Conservation (phyloP, 2,888 invertebrate genomes). For the Alitta virens region DNA sequence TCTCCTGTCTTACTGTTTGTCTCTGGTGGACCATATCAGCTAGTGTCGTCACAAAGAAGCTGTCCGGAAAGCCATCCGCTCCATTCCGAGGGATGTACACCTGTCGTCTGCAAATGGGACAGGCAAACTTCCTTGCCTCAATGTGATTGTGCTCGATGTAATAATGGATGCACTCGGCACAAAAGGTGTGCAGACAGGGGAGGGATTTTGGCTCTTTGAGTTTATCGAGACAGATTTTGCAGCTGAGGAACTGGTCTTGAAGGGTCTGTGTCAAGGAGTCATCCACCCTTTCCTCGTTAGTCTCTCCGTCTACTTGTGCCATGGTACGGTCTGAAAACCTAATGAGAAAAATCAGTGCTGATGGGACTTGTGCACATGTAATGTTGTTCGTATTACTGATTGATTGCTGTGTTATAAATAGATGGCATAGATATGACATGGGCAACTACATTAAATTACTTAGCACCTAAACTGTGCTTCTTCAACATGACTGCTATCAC, state of each 20-base stretch:
- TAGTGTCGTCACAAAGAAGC: slow-evolving; percentile 30
- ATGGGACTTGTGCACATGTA: too few species aligned
- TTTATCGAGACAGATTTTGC: slow-evolving; percentile 29
- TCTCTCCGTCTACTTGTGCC: too few species aligned
- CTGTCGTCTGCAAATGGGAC: slow-evolving; percentile 31
- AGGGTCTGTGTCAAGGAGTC: slow-evolving; percentile 23
- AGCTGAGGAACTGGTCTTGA: slow-evolving; percentile 29
- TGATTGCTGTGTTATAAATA: too few species aligned
- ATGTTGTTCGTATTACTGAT: too few species aligned
- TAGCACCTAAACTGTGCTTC: too few species aligned
- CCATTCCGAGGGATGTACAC: slow-evolving; percentile 29
- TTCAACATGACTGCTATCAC: too few species aligned
- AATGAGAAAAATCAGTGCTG: too few species aligned
- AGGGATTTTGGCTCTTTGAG: slow-evolving; percentile 31
- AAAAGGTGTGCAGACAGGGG: slow-evolving; percentile 34
- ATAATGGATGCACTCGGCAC: slow-evolving; percentile 23
- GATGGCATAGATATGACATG: too few species aligned
- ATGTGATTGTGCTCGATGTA: slow-evolving; percentile 27
- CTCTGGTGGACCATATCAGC: slow-evolving; percentile 20
- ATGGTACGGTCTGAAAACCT: too few species aligned
- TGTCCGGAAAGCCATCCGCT: slow-evolving; percentile 29
- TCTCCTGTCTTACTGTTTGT: neutral
- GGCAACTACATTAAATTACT: too few species aligned
- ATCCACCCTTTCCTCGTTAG: too few species aligned
- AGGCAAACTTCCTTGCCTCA: slow-evolving; percentile 30